Conservation (phyloP, 2,888 invertebrate genomes). For the Lepidocyrtoides sp. region DNA sequence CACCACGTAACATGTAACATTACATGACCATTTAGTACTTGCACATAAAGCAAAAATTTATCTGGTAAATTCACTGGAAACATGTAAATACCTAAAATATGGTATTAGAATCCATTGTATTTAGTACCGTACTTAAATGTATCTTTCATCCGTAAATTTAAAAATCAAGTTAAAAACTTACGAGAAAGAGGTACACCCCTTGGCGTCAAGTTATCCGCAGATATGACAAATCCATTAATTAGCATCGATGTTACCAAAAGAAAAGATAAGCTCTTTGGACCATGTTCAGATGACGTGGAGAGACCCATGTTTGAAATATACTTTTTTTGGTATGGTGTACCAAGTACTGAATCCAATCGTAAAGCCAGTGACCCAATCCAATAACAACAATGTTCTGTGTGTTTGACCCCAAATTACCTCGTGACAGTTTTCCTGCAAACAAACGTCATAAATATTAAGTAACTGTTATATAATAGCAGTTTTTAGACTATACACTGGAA, state of each 20-base stretch:
- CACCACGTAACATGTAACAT: slow-evolving; percentile 84
- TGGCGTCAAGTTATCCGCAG: slow-evolving; percentile 83
- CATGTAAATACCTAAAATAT: too few relatives aligned
- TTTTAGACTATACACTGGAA: too few relatives aligned
- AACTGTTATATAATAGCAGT: too few relatives aligned
- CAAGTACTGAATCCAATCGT: not conserved
- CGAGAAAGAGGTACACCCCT: slow-evolving; percentile 85
- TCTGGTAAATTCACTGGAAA: too few relatives aligned
- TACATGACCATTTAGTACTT: not conserved
- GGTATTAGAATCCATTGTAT: too few relatives aligned
- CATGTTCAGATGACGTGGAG: slow-evolving; percentile 16
- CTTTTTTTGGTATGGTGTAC: not conserved
- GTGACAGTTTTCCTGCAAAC: too few relatives aligned
- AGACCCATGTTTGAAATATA: slow-evolving; percentile 3
- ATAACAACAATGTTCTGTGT: too few relatives aligned
- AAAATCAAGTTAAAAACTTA: too few relatives aligned
- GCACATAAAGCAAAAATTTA: not conserved
- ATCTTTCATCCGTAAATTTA: too few relatives aligned
- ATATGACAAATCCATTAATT: slow-evolving; percentile 82
- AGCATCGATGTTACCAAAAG: slow-evolving; percentile 80
- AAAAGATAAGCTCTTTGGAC: slow-evolving; percentile 82
- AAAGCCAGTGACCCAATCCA: not conserved
- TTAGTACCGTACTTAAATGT: too few relatives aligned
- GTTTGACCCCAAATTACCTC: too few relatives aligned
- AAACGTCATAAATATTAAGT: too few relatives aligned